Percentiles rank a stretch among this genome's conserved stretches.
Evolutionary conservation across 2,888 invertebrate species (phyloP).

Genomic region (Chrysomela aeneicollis): DNA sequence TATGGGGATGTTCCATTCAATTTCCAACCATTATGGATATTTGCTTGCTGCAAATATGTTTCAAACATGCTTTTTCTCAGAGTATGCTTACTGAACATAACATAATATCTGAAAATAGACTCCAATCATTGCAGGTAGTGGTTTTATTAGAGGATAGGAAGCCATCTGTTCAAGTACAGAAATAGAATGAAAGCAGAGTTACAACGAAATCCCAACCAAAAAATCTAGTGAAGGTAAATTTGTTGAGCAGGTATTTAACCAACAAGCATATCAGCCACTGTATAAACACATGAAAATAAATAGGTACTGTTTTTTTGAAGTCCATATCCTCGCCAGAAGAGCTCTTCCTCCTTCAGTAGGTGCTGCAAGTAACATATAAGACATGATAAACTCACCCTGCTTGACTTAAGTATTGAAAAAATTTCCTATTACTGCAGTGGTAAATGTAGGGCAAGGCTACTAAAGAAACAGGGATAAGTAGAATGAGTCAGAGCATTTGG

Average conservation of each 20-base stretch:
- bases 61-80: too few relatives aligned
- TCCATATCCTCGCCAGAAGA: slow-evolving; percentile 51
- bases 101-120: neutral
- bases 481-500: slow-evolving; percentile 56
- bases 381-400: slow-evolving; percentile 60
- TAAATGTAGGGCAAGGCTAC: slow-evolving; percentile 62
- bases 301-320: slow-evolving; percentile 62
- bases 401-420: slow-evolving; percentile 52
- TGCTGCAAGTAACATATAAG: slow-evolving; percentile 61
- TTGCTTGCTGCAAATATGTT: too few relatives aligned
- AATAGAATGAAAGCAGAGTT: slow-evolving; percentile 52
- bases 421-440: slow-evolving; percentile 57
- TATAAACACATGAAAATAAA: slow-evolving; percentile 64
- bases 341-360: slow-evolving; percentile 56
- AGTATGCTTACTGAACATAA: too few relatives aligned
- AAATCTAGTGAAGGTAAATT: slow-evolving; percentile 63
- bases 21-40: too few relatives aligned
- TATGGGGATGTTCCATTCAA: too few relatives aligned
- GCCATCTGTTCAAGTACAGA: slow-evolving; percentile 23
- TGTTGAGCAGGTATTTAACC: slow-evolving; percentile 62
- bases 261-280: slow-evolving; percentile 63
- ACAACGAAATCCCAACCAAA: slow-evolving; percentile 60
- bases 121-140: neutral
- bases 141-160: slow-evolving; percentile 8
- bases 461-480: slow-evolving; percentile 44